These are phyloP conservation scores for Rotaria macrura DNA, from an alignment of 2,888 invertebrate genomes.

Conservation along the genomic window DNA sequence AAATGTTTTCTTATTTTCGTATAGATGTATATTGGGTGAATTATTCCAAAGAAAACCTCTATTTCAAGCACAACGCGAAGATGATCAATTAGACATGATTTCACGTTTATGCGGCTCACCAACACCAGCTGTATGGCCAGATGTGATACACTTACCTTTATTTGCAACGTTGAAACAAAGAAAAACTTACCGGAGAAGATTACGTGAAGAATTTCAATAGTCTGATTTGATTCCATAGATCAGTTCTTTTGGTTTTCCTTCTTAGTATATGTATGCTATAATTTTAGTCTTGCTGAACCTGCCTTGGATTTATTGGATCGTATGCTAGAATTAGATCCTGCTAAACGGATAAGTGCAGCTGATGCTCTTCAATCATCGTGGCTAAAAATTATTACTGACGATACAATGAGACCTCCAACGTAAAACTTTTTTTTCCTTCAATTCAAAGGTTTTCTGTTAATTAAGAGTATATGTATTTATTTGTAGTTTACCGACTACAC, in stretches of 20 bases:
- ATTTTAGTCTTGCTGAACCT: constrained; percentile 63
- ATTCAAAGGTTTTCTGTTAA: too few relatives aligned
- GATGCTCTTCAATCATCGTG: constrained; percentile 77
- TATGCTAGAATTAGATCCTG: constrained; percentile 91
- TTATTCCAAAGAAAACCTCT: constrained; percentile 86
- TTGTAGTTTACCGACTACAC: constrained; percentile 24
- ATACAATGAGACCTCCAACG: neutral
- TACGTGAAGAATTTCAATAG: constrained; percentile 75
- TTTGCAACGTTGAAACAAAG: constrained; percentile 84
- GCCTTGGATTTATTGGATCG: constrained; percentile 81
- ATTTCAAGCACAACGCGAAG: constrained; percentile 85
- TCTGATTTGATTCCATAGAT: constrained; percentile 33
- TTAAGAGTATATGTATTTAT: too few relatives aligned
- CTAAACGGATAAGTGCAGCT: constrained; percentile 79
- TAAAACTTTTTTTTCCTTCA: too few relatives aligned
- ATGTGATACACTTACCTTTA: constrained; percentile 78
- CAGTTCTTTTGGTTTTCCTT: too few relatives aligned
- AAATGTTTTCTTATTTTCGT: constrained; percentile 36
- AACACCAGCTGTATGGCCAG: constrained; percentile 88
- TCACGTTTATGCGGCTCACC: constrained; percentile 88
- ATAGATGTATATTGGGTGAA: constrained; percentile 83
- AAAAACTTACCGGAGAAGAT: constrained; percentile 71
- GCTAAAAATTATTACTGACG: constrained; percentile 20
- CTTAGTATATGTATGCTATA: constrained; percentile 21
- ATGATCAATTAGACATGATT: constrained; percentile 84